Conservation (phyloP, 2,797 vertebrate genomes). For the Iguana delicatissima region DNA sequence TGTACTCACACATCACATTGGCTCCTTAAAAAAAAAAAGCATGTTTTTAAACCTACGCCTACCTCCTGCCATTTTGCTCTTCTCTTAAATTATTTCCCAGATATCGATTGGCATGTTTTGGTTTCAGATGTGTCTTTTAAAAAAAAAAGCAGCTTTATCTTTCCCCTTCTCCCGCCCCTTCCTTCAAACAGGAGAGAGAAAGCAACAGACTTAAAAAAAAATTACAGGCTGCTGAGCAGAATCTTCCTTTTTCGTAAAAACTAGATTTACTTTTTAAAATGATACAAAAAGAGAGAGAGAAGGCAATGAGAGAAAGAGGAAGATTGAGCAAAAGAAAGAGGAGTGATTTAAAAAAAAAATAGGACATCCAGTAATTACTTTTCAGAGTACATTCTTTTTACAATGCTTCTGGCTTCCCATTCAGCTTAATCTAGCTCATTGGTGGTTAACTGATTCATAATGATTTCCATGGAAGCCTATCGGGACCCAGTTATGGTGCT, state of each 20-base stretch:
- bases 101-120: constrained; percentile 18
- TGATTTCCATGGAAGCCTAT: constrained; percentile 59
- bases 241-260: constrained; percentile 36
- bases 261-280: constrained; percentile 6
- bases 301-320: not conserved
- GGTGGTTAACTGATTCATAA: constrained; percentile 60
- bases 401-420: constrained; percentile 40
- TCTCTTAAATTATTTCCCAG: constrained; percentile 11
- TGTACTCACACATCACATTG: not conserved
- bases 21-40: not conserved
- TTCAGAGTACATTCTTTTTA: constrained; percentile 52
- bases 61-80: constrained; percentile 8
- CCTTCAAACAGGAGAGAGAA: not conserved
- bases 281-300: not conserved
- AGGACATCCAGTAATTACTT: constrained; percentile 48
- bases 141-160: not conserved
- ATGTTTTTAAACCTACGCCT: not conserved
- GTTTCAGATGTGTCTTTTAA: constrained; percentile 29
- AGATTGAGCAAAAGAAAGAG: not conserved
- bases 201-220: not conserved
- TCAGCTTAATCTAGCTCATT: constrained; percentile 44
- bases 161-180: not conserved
- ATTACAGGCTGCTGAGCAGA: not conserved
- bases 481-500: constrained; percentile 61
- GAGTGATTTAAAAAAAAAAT: not conserved